Percentiles rank a stretch among this genome's conserved stretches.
These are phyloP conservation scores for Entosphenus tridentatus DNA, from an alignment of 2,113 vertebrate genomes.

Conservation along the genomic window DNA sequence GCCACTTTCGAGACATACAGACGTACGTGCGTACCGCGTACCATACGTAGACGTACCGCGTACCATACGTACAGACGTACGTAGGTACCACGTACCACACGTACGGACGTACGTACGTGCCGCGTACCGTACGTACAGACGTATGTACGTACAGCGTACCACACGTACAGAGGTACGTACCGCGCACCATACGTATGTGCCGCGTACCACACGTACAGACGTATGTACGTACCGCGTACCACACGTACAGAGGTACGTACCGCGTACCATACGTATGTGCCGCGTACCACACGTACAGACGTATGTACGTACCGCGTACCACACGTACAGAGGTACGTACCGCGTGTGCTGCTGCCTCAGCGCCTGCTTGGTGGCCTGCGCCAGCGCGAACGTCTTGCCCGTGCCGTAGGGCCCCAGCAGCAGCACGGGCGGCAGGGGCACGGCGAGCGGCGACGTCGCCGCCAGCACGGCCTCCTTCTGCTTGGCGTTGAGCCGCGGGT, in stretches of 20 bases:
- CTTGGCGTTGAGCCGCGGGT: conserved; percentile 87
- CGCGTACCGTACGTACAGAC: not conserved
- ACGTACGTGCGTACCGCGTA: no score
- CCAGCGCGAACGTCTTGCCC: conserved; percentile 93
- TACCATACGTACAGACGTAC: no score
- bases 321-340: conserved; percentile 19
- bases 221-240: no score
- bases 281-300: no score
- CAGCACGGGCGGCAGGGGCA: conserved; percentile 71
- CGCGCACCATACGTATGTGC: not conserved
- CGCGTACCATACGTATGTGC: not conserved
- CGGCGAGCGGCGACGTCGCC: conserved; percentile 69
- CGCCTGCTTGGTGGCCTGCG: conserved; percentile 95
- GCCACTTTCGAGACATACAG: no score
- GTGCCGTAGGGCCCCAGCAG: conserved; percentile 96
- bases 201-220: no score
- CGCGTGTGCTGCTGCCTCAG: conserved; percentile 73
- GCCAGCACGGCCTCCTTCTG: conserved; percentile 95
- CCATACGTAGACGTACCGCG: not conserved
- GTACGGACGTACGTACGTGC: not conserved
- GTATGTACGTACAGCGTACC: not conserved
- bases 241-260: not conserved
- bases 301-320: not conserved
- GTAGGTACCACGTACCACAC: not conserved
- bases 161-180: not conserved